Percentiles rank a stretch among this genome's conserved stretches.
Conservation (phyloP, 1,140 invertebrate genomes). For the Periplaneta americana region DNA sequence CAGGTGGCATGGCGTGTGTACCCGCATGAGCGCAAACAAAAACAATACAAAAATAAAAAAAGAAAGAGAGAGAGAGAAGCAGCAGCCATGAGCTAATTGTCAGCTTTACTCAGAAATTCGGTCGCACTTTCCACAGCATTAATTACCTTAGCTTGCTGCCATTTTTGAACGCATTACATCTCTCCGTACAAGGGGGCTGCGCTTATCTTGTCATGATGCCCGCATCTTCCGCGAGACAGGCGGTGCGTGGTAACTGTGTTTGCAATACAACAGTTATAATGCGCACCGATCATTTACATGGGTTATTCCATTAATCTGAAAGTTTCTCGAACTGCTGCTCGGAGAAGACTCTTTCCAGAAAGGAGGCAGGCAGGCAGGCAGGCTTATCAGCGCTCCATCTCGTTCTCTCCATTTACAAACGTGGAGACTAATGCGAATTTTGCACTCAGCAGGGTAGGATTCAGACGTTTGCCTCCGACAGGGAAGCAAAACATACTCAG, state of each 20-base stretch:
- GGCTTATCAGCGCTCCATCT: no score
- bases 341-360: no score
- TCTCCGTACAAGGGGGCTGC: neutral
- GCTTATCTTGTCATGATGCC: neutral
- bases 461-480: no score
- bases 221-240: neutral
- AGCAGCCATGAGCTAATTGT: neutral
- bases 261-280: neutral
- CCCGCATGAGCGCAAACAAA: neutral
- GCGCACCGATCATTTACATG: no score
- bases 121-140: neutral
- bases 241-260: neutral
- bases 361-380: no score
- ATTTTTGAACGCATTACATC: neutral
- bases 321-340: no score
- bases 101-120: neutral
- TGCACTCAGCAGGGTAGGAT: no score
- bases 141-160: neutral
- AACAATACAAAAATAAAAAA: neutral
- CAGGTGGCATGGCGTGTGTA: neutral
- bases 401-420: no score
- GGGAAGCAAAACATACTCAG: no score
- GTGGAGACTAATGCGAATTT: no score
- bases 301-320: no score
- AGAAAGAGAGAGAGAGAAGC: neutral